These are phyloP conservation scores for Plotosus lineatus DNA, from an alignment of 2,113 vertebrate genomes.

Conservation along the genomic window DNA sequence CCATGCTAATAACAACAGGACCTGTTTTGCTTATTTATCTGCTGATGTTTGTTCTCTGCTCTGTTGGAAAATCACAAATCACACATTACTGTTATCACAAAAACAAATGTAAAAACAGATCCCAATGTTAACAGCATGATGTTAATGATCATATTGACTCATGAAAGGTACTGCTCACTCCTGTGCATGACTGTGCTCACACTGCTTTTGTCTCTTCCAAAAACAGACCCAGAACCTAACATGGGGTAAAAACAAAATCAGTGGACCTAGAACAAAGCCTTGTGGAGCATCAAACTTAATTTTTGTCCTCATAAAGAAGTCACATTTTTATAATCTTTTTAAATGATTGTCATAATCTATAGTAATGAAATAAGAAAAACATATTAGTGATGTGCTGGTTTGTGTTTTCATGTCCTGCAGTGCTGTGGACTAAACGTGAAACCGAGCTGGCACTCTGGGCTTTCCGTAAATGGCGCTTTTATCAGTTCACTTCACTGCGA, in stretches of 20 bases:
- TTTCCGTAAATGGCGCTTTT: conserved; percentile 98
- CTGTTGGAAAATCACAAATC: no score
- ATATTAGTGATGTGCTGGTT: neutral
- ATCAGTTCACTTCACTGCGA: conserved; percentile 95
- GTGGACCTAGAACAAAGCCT: neutral
- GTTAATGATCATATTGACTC: no score
- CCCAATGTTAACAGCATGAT: no score
- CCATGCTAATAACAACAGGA: no score
- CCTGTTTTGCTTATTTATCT: no score
- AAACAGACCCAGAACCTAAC: no score
- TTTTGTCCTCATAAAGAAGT: neutral
- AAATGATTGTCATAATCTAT: neutral
- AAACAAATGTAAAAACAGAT: no score
- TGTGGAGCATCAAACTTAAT: neutral
- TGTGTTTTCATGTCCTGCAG: conserved; percentile 61
- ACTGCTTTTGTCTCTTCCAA: no score
- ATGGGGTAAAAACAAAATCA: neutral
- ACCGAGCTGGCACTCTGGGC: conserved; percentile 93
- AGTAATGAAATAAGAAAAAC: neutral
- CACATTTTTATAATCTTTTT: neutral
- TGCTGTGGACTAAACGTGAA: conserved; percentile 88
- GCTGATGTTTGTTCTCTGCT: no score
- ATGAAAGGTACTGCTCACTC: no score
- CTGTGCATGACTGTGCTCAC: no score
- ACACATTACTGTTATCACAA: no score